phyloP scores from a whole-genome alignment of 2,797 vertebrate species.

The Neosilurus hyrtlii region DNA sequence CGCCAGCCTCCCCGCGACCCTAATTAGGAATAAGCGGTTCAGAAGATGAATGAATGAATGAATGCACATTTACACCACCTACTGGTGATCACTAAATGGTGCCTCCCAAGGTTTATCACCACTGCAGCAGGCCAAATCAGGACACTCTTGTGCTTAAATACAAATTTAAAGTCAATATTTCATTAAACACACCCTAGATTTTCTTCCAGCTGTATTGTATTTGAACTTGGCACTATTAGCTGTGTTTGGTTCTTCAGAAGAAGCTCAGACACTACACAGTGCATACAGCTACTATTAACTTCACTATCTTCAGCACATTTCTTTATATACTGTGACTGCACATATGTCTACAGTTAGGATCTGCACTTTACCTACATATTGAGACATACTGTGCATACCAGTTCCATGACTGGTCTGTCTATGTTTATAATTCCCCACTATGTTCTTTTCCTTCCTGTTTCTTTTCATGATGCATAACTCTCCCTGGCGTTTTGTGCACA shows the following conservation, averaged over 20 bases:
- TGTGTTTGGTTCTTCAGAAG: not conserved
- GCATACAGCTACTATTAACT: not conserved
- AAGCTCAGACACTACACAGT: not conserved
- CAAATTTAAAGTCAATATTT: not conserved
- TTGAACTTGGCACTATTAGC: not conserved
- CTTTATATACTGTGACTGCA: not conserved
- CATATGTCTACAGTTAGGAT: not conserved
- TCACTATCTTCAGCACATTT: not conserved
- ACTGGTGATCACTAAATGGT: slow-evolving; percentile 26
- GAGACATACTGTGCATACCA: too few species aligned
- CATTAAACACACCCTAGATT: not conserved
- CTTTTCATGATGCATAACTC: not conserved
- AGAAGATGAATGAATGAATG: not conserved
- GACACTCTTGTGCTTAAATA: not conserved
- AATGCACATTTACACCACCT: slow-evolving; percentile 37
- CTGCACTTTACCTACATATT: too few species aligned
- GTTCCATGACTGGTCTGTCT: too few species aligned
- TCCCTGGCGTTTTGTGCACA: not conserved
- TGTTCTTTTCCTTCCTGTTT: too few species aligned
- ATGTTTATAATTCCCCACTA: too few species aligned
- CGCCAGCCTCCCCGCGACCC: too few species aligned
- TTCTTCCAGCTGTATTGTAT: not conserved
- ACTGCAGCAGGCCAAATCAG: not conserved
- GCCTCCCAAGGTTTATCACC: not conserved
- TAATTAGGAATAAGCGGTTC: too few species aligned